These are phyloP conservation scores for Zosterops pallidus DNA, from an alignment of 2,113 vertebrate genomes.

Conservation along the genomic window DNA sequence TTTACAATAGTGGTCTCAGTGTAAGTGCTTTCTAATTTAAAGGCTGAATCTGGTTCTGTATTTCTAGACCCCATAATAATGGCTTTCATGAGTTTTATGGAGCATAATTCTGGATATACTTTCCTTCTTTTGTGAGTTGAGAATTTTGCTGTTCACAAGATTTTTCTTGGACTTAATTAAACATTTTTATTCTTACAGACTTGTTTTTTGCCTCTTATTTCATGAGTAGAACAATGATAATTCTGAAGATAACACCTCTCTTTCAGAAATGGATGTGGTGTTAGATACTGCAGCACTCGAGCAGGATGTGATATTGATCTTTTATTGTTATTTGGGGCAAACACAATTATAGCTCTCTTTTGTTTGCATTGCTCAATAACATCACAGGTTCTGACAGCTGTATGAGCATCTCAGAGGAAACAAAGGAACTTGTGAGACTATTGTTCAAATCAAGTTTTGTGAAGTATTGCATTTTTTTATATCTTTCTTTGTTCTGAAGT, in stretches of 20 bases:
- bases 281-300: background rate
- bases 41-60: background rate
- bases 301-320: background rate
- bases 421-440: slow-evolving; percentile 5
- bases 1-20: background rate
- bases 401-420: slow-evolving; percentile 5
- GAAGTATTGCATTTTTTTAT: slow-evolving; percentile 24
- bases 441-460: slow-evolving; percentile 2
- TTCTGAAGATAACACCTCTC: background rate
- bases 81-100: background rate
- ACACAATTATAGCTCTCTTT: slow-evolving; percentile 30
- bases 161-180: slow-evolving; percentile 20
- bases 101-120: background rate
- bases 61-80: background rate
- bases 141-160: background rate
- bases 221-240: background rate
- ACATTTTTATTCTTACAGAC: background rate
- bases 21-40: background rate
- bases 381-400: slow-evolving; percentile 12
- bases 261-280: background rate
- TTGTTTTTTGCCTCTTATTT: background rate
- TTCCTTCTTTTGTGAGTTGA: background rate
- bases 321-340: slow-evolving; percentile 29
- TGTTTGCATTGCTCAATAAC: background rate
- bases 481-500: background rate